Evolutionary conservation across 2,888 invertebrate genomes (phyloP).

Genomic region (Scelioninae gen. 2): DNA sequence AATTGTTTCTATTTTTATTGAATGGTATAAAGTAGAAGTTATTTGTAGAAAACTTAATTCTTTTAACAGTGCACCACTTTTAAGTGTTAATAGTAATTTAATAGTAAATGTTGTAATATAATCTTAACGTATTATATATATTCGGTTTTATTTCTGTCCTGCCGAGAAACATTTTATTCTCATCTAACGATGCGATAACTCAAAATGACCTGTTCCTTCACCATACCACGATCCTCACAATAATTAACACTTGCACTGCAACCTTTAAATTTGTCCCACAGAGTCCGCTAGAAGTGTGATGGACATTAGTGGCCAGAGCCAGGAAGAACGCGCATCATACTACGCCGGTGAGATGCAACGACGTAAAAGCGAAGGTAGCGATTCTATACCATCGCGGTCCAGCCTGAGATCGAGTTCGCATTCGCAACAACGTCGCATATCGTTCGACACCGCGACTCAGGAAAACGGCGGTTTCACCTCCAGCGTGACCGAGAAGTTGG

Average conservation of each 20-base stretch:
- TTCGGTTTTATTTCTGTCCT: too few species aligned
- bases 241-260: slow-evolving; percentile 6
- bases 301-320: slow-evolving; percentile 63
- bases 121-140: too few species aligned
- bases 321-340: slow-evolving; percentile 64
- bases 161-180: too few species aligned
- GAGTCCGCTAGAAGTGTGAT: slow-evolving; percentile 72
- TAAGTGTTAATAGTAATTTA: too few species aligned
- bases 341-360: slow-evolving; percentile 75
- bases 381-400: slow-evolving; percentile 72
- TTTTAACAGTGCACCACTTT: too few species aligned
- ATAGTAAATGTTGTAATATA: too few species aligned
- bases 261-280: slow-evolving; percentile 59
- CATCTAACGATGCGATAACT: too few species aligned
- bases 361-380: slow-evolving; percentile 82
- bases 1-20: too few species aligned
- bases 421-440: slow-evolving; percentile 75
- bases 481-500: slow-evolving; percentile 77
- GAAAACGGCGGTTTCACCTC: slow-evolving; percentile 75
- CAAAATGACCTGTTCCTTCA: too few species aligned
- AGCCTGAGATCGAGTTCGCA: slow-evolving; percentile 52
- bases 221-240: not conserved
- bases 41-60: too few species aligned
- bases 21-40: too few species aligned
- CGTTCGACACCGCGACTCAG: slow-evolving; percentile 78